phyloP scores from a whole-genome alignment of 2,888 invertebrate genomes.

The Philopedon plagiatum region DNA sequence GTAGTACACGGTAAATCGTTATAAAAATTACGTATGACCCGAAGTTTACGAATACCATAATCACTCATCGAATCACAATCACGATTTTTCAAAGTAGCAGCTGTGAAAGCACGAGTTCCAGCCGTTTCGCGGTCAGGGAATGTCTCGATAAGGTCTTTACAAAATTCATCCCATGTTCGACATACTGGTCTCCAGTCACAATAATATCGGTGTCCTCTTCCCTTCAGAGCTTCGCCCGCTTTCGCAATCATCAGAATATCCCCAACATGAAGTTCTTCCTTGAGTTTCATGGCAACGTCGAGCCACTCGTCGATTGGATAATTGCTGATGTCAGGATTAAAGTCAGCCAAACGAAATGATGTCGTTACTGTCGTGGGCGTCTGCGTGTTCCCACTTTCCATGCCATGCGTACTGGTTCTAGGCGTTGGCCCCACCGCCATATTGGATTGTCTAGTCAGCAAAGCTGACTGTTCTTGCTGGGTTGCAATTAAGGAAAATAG shows the following conservation, averaged over 20 bases:
- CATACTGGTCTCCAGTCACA: conserved; percentile 51
- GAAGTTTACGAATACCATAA: conserved; percentile 43
- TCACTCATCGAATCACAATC: conserved; percentile 46
- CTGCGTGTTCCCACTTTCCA: no score
- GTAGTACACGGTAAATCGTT: conserved; percentile 38
- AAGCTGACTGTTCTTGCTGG: no score
- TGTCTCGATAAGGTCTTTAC: conserved; percentile 47
- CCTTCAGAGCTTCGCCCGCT: conserved; percentile 51
- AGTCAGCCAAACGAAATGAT: background rate
- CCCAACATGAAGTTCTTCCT: conserved; percentile 48
- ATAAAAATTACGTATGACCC: conserved; percentile 35
- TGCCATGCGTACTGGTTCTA: no score
- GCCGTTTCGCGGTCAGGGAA: conserved; percentile 52
- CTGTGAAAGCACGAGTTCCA: conserved; percentile 50
- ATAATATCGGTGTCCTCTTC: conserved; percentile 49
- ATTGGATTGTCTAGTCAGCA: no score
- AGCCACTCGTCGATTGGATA: conserved; percentile 52
- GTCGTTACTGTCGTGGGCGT: no score
- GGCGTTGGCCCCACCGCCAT: no score
- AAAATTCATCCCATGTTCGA: conserved; percentile 49
- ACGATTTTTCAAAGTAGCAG: conserved; percentile 35
- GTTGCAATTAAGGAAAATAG: no score
- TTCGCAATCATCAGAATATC: conserved; percentile 53
- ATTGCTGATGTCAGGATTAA: conserved; percentile 42
- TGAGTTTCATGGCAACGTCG: conserved; percentile 49